A percentile compares a stretch with the other conserved stretches of the same genome.
These are phyloP conservation scores for Prionchulus punctatus DNA, from an alignment of 2,888 invertebrate genomes.

Conservation along the genomic window DNA sequence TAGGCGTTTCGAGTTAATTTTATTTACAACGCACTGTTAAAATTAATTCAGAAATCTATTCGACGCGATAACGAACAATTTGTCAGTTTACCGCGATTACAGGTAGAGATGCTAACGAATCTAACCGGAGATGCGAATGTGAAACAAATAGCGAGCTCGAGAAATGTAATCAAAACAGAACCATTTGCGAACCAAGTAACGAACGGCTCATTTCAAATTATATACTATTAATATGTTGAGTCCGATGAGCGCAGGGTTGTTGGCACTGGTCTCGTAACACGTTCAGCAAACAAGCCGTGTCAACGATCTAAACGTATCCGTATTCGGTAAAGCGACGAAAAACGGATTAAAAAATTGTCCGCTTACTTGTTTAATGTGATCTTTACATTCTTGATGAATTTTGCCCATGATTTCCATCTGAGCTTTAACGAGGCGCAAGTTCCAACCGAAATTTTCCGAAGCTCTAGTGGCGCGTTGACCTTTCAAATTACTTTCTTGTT, in stretches of 20 bases:
- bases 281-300: constrained; percentile 3
- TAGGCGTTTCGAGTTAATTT: too few species aligned
- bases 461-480: constrained; percentile 25
- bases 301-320: not conserved
- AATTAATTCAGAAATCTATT: too few species aligned
- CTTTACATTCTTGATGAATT: constrained; percentile 39
- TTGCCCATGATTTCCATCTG: constrained; percentile 41
- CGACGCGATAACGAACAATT: too few species aligned
- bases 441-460: constrained; percentile 43
- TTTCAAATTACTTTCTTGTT: constrained; percentile 8
- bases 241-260: constrained; percentile 1
- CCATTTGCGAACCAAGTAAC: too few species aligned
- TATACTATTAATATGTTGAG: constrained; percentile 1
- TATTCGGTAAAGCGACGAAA: not conserved
- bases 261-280: not conserved
- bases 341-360: not conserved
- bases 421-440: constrained; percentile 41
- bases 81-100: too few species aligned
- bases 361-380: constrained; percentile 41
- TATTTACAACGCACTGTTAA: too few species aligned
- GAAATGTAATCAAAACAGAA: too few species aligned
- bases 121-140: too few species aligned
- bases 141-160: too few species aligned
- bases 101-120: too few species aligned
- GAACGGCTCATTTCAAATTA: too few species aligned